phyloP scores from a whole-genome alignment of 92 coral and sea anemone genomes.

The Zoanthus gigantus region DNA sequence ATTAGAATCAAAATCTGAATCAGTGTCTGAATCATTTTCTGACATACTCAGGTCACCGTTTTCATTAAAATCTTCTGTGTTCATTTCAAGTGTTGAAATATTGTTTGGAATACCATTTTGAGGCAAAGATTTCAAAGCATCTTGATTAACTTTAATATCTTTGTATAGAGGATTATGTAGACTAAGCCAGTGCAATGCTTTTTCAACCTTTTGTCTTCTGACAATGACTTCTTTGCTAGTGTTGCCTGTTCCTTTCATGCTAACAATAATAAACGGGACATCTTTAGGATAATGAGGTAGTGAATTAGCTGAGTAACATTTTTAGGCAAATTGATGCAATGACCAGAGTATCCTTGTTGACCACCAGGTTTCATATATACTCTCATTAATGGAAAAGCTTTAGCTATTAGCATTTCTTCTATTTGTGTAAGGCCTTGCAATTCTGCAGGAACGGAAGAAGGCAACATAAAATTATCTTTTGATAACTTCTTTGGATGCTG shows the following conservation, averaged over 20 bases:
- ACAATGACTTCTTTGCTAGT: slow-evolving; percentile 22
- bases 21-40: slow-evolving; percentile 49
- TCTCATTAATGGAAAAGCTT: slow-evolving; percentile 68
- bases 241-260: background rate
- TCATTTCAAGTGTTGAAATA: slow-evolving; percentile 29
- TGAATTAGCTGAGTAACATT: slow-evolving; percentile 55
- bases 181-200: slow-evolving; percentile 36
- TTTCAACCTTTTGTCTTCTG: slow-evolving; percentile 20
- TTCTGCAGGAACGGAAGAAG: slow-evolving; percentile 61
- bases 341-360: slow-evolving; percentile 65
- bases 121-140: slow-evolving; percentile 43
- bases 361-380: slow-evolving; percentile 72
- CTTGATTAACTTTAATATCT: slow-evolving; percentile 21
- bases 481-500: slow-evolving; percentile 61
- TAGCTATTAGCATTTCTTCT: slow-evolving; percentile 44
- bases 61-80: slow-evolving; percentile 6
- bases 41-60: background rate
- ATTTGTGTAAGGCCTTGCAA: slow-evolving; percentile 59
- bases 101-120: slow-evolving; percentile 43
- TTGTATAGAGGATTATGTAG: slow-evolving; percentile 41
- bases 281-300: slow-evolving; percentile 55
- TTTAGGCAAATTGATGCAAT: slow-evolving; percentile 66
- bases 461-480: slow-evolving; percentile 55
- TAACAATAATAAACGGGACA: background rate
- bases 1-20: background rate